Conservation (phyloP, 2,888 invertebrate genomes). For the Pristionchus maxplancki region DNA sequence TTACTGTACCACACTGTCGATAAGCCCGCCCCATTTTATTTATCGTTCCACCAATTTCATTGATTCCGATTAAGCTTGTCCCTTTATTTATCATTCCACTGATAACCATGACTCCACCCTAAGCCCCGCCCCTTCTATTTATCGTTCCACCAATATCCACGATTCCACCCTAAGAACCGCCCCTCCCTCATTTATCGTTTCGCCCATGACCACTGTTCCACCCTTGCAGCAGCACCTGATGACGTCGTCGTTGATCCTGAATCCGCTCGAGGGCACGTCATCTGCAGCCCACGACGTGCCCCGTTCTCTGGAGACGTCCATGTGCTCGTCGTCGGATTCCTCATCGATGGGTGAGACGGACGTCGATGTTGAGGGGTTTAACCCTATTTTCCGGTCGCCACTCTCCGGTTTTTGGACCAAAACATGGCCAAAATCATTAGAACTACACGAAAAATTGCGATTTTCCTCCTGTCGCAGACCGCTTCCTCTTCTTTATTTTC, state of each 20-base stretch:
- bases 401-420: no score
- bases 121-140: background rate
- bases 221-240: slow-evolving; percentile 46
- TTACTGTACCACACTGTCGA: no score
- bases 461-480: slow-evolving; percentile 22
- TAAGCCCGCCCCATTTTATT: background rate
- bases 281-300: slow-evolving; percentile 21
- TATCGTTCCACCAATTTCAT: background rate
- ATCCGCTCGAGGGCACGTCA: slow-evolving; percentile 42
- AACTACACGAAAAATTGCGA: background rate
- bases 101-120: no score
- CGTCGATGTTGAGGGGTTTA: no score
- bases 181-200: no score
- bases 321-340: slow-evolving; percentile 62
- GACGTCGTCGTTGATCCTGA: slow-evolving; percentile 40
- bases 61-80: background rate
- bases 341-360: slow-evolving; percentile 65
- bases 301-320: slow-evolving; percentile 56
- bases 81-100: no score
- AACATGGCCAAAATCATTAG: no score
- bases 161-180: background rate
- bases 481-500: slow-evolving; percentile 43
- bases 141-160: background rate
- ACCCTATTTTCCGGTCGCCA: no score
- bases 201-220: no score